Evolutionary conservation across 2,113 vertebrate genomes (phyloP).

Genomic region (Pluvialis apricaria): DNA sequence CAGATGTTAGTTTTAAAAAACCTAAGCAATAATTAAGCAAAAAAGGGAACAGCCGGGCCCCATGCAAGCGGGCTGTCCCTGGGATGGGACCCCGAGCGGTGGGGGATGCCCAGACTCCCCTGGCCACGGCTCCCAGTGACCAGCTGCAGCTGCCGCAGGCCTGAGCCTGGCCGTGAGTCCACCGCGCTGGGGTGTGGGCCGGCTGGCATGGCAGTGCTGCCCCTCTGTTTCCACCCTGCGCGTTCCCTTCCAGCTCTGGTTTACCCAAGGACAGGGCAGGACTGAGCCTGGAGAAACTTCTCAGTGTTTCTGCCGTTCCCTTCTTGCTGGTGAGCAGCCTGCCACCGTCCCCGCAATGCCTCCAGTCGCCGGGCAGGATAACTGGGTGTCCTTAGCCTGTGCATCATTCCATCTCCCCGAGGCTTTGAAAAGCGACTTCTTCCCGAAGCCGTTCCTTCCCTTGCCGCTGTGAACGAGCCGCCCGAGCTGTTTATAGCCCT

Average conservation of each 20-base stretch:
- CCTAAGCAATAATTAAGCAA: neutral
- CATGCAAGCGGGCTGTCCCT: accelerated
- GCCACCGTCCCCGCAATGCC: accelerated
- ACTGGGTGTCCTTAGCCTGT: neutral
- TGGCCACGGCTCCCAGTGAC: accelerated
- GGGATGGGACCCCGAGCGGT: accelerated
- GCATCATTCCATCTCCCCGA: neutral
- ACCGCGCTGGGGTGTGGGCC: accelerated
- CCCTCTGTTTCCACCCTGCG: neutral
- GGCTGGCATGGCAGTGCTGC: accelerated
- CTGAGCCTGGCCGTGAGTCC: neutral
- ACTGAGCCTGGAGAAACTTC: neutral
- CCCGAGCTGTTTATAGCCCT: neutral
- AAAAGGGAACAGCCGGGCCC: neutral
- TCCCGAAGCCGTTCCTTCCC: neutral
- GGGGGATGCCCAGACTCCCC: neutral
- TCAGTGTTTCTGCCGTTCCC: neutral
- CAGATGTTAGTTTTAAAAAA: neutral
- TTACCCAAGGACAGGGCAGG: neutral
- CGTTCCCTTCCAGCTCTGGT: neutral
- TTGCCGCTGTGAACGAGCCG: accelerated
- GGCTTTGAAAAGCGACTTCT: neutral
- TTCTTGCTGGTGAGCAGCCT: neutral
- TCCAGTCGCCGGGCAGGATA: accelerated
- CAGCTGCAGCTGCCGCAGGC: neutral